A percentile compares a stretch with the other conserved stretches of the same genome.
phyloP scores from a whole-genome alignment of 92 coral and sea anemone genomes.

The Anthopleura xanthogrammica region DNA sequence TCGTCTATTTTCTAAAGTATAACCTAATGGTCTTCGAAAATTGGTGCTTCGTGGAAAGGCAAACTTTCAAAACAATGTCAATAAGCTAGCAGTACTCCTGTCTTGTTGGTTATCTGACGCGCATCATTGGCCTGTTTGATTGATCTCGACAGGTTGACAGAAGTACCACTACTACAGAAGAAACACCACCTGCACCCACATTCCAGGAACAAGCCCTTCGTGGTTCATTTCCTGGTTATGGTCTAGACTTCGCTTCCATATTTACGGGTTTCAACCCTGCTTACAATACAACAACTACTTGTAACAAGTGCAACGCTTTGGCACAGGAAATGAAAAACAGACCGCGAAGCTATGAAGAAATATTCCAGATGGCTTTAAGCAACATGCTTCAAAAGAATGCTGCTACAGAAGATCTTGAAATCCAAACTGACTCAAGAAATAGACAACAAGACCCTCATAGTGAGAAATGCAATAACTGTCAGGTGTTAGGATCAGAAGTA shows the following conservation, averaged over 20 bases:
- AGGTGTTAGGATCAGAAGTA: not conserved
- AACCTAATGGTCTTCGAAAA: no score
- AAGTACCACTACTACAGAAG: not conserved
- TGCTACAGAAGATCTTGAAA: not conserved
- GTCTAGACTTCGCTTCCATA: not conserved
- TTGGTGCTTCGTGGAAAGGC: no score
- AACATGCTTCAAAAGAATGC: conserved; percentile 8
- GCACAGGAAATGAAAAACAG: conserved; percentile 2
- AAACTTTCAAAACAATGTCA: no score
- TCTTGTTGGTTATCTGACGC: no score
- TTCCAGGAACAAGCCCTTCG: not conserved
- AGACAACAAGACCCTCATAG: not conserved
- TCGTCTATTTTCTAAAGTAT: not conserved
- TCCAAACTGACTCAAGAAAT: not conserved
- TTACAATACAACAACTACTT: not conserved
- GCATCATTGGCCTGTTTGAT: no score
- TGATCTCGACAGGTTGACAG: not conserved
- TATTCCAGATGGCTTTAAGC: conserved; percentile 1
- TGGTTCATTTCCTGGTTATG: not conserved
- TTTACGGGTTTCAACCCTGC: conserved; percentile 4
- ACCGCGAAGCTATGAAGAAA: not conserved
- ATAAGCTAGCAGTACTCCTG: no score
- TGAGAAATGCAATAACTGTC: not conserved
- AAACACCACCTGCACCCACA: not conserved
- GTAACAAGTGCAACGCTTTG: conserved; percentile 7